Evolutionary conservation across 2,113 vertebrate genomes (phyloP).

Genomic region (human): DNA sequence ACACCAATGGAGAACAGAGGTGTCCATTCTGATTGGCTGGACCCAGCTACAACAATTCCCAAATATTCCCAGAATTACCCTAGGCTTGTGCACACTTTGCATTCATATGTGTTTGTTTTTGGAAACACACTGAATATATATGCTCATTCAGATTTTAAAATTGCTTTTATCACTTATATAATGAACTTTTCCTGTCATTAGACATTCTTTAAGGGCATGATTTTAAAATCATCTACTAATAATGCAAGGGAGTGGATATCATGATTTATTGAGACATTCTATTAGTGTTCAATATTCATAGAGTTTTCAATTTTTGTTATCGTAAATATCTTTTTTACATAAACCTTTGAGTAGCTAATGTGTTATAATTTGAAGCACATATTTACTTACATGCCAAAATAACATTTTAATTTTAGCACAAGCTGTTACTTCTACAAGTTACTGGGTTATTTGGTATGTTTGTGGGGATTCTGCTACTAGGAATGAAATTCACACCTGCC

Average conservation of each 20-base stretch:
- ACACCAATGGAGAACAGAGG: not conserved
- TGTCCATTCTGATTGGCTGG: not conserved
- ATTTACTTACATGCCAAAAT: conserved; percentile 61
- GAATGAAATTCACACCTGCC: conserved; percentile 31
- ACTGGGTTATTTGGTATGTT: not conserved
- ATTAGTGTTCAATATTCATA: conserved; percentile 29
- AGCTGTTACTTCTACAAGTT: conserved; percentile 57
- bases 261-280: conserved; percentile 22
- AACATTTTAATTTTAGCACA: conserved; percentile 67
- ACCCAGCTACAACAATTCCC: not conserved
- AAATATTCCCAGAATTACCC: not conserved
- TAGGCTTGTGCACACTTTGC: not conserved
- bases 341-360: conserved; percentile 49
- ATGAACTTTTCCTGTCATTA: not conserved
- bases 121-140: not conserved
- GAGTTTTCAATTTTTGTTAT: conserved; percentile 23
- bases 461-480: conserved; percentile 1
- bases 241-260: not conserved
- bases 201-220: conserved; percentile 5
- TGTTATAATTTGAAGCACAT: conserved; percentile 50
- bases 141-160: conserved; percentile 3
- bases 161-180: not conserved
- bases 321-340: conserved; percentile 48
- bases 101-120: not conserved
- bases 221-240: conserved; percentile 33